A percentile compares a stretch with the other conserved stretches of the same genome.
Conservation (phyloP, 2,888 invertebrate species). For the Penaeus monodon region DNA sequence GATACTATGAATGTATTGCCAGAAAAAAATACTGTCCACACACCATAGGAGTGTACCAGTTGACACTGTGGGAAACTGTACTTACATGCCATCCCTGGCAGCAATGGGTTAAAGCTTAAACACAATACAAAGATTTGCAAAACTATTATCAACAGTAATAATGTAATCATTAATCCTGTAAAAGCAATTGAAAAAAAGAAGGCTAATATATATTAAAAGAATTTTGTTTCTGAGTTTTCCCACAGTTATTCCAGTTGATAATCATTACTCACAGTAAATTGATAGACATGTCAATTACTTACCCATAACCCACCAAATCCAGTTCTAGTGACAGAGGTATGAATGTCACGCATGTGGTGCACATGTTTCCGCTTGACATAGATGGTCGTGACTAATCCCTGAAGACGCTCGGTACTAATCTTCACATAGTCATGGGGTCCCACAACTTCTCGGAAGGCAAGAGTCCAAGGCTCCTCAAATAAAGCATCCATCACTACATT, state of each 20-base stretch:
- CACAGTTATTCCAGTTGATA: neutral
- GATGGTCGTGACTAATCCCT: slow-evolving; percentile 84
- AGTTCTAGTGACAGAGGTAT: slow-evolving; percentile 88
- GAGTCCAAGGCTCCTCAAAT: slow-evolving; percentile 88
- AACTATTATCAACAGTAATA: too few relatives aligned
- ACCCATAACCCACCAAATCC: slow-evolving; percentile 95
- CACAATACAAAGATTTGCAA: too few relatives aligned
- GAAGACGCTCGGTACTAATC: slow-evolving; percentile 54
- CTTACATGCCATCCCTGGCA: too few relatives aligned
- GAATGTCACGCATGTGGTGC: slow-evolving; percentile 84
- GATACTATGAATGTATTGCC: too few relatives aligned
- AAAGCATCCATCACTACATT: slow-evolving; percentile 85
- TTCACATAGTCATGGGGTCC: slow-evolving; percentile 74
- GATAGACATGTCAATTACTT: slow-evolving; percentile 69
- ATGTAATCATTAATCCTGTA: too few relatives aligned
- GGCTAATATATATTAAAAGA: neutral
- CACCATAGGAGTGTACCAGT: too few relatives aligned
- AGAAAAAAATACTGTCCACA: too few relatives aligned
- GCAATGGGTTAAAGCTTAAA: too few relatives aligned
- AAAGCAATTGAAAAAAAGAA: too few relatives aligned
- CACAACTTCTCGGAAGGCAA: slow-evolving; percentile 75
- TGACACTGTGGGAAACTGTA: too few relatives aligned
- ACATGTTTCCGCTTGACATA: slow-evolving; percentile 85
- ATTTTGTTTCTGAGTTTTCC: neutral
- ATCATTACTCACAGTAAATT: neutral